Conservation (phyloP, 2,113 vertebrate genomes). For the Zosterops hypoxanthus region DNA sequence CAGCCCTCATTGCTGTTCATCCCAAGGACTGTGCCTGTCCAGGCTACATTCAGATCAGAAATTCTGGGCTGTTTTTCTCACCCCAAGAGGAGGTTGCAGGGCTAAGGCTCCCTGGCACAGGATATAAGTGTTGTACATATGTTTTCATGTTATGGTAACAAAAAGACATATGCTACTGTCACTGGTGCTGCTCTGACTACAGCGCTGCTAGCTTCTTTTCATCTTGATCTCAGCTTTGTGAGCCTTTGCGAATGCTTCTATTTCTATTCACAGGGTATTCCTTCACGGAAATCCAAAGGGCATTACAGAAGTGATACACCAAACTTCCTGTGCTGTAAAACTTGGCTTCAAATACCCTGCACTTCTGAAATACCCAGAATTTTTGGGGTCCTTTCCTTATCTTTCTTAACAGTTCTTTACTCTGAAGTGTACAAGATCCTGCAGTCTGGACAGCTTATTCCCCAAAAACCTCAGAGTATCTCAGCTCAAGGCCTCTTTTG, state of each 20-base stretch:
- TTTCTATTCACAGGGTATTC: not conserved
- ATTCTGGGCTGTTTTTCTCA: not conserved
- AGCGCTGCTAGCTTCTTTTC: not conserved
- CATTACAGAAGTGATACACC: not conserved
- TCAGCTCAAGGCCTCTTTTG: not conserved
- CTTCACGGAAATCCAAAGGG: not conserved
- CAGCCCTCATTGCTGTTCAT: not conserved
- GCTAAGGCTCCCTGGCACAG: not conserved
- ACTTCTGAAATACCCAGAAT: not conserved
- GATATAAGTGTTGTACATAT: fast-evolving
- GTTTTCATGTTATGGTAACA: not conserved
- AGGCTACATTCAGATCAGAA: not conserved
- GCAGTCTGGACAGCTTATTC: not conserved
- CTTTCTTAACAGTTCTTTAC: not conserved
- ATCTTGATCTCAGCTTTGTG: not conserved
- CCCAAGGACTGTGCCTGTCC: not conserved
- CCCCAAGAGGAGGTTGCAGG: not conserved
- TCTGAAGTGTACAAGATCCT: not conserved
- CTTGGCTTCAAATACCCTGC: not conserved
- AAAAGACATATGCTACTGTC: not conserved
- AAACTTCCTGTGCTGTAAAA: not conserved
- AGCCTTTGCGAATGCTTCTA: not conserved
- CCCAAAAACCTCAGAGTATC: not conserved
- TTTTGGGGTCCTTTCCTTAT: not conserved
- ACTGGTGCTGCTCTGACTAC: not conserved